Evolutionary conservation across 2,888 invertebrate genomes (phyloP), one percentile per base, ranked within the genome.

Genomic region (Erpobdella octoculata): DNA sequence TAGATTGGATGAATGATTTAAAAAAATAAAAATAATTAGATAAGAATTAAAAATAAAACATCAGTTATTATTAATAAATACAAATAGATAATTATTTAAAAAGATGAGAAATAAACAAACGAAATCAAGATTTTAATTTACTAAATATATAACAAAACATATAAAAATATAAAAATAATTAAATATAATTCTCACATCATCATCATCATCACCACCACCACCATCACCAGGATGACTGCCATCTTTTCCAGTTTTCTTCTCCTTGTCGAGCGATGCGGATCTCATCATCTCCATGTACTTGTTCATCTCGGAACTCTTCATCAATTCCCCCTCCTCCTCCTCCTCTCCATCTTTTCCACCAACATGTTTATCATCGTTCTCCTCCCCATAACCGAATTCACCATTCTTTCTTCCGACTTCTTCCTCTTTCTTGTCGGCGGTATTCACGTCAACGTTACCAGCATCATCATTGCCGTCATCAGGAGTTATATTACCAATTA

Each of bases 241-340:
- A 5, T 46, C 46, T 18, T 46, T n/a, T 21, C 5, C 46, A 46
- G 18, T 21, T n/a, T 5, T 21, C 5, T 21, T 21, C 2, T 5
- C 46, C 18, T 25, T 41, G 9, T 28, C 21, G 18, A 41, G 2
- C 5, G 28, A 25, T 9, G 67, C n/a, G 9, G 62, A 46, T 18
- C 28, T 67, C 67, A 67, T 67, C 67, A 67, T 8, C 9, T 41
- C 25, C 67, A 67, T 25, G 67, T 67, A 67, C 38, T 25, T 46
- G 21, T 67, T 46, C 67, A 67, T 38, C 67, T 67, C 67, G 21
- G 53, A 9, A 1, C 18, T 25, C 31, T 21, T 25, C 67, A 2
- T 46, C n/a, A 31, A 41, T 37, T 67, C 18, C 28, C 28, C 46
- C 2, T n/a, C 18, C 4, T 1, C 33, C 15, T 46, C 46, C 8